phyloP scores from a whole-genome alignment of 2,113 vertebrate genomes.

The Oxygymnocypris stewartii region DNA sequence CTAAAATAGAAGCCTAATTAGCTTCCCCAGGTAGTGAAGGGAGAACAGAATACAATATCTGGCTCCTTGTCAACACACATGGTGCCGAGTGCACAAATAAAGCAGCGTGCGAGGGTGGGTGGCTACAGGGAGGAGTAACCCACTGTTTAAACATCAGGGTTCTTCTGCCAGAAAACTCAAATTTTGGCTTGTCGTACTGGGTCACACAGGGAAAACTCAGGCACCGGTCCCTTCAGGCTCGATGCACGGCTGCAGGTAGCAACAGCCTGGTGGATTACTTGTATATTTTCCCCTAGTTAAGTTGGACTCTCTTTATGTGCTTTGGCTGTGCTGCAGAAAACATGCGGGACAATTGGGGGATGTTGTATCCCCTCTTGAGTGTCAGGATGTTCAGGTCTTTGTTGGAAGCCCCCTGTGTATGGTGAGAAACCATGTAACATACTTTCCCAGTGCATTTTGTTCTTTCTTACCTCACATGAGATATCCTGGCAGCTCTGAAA shows the following conservation, averaged over 20 bases:
- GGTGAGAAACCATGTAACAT: not conserved
- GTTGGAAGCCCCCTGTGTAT: not conserved
- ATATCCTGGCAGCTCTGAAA: constrained; percentile 14
- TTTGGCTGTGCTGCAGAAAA: constrained; percentile 26
- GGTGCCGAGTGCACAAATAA: constrained; percentile 43
- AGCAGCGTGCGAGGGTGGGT: constrained; percentile 30
- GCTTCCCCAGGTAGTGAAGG: constrained; percentile 47
- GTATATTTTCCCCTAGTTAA: constrained; percentile 28
- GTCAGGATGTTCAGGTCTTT: constrained; percentile 37
- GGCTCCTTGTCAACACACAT: constrained; percentile 43
- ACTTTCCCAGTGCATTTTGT: constrained; percentile 21
- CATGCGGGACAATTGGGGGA: not conserved
- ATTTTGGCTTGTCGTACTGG: constrained; percentile 32
- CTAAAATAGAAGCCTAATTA: constrained; percentile 45
- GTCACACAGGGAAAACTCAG: constrained; percentile 23
- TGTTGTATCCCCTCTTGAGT: constrained; percentile 31
- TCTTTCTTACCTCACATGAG: not conserved
- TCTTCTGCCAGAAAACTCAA: constrained; percentile 34
- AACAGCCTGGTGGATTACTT: constrained; percentile 10
- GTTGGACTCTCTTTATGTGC: constrained; percentile 1
- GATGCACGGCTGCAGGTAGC: constrained; percentile 28
- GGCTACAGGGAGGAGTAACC: constrained; percentile 40
- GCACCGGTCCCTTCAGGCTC: constrained; percentile 11
- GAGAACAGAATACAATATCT: constrained; percentile 44
- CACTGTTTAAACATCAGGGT: constrained; percentile 23